These are phyloP conservation scores for Acromyrmex echinatior DNA, from an alignment of 1,140 invertebrate species.

Conservation along the genomic window DNA sequence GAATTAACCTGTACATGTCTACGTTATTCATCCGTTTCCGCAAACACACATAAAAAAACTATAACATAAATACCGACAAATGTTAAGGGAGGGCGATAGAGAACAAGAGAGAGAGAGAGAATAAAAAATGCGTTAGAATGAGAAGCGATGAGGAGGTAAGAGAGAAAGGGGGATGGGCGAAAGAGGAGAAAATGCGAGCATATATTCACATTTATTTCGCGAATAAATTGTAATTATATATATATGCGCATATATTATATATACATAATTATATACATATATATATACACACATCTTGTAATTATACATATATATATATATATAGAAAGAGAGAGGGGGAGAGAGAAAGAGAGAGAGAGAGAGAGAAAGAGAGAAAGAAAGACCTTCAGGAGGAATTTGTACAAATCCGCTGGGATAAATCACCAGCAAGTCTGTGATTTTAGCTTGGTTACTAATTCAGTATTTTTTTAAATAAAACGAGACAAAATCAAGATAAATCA, in stretches of 20 bases:
- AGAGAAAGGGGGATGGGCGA: neutral
- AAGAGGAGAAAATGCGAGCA: conserved; percentile 54
- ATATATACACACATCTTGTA: conserved; percentile 15
- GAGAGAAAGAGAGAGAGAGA: neutral
- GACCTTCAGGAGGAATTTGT: conserved; percentile 86
- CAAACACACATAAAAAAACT: conserved; percentile 6
- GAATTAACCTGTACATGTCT: neutral
- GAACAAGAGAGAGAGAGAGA: neutral
- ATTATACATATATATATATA: conserved; percentile 45
- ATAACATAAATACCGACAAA: neutral
- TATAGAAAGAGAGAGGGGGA: neutral
- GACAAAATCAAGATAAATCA: conserved; percentile 79
- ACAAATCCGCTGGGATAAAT: conserved; percentile 82
- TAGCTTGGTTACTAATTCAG: conserved; percentile 87
- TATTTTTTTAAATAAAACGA: conserved; percentile 86
- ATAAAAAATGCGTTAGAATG: neutral
- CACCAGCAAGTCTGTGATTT: conserved; percentile 86
- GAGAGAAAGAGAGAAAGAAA: conserved; percentile 65
- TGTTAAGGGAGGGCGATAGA: neutral
- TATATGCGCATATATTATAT: conserved; percentile 67
- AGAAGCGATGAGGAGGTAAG: conserved; percentile 8
- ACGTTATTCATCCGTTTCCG: conserved; percentile 30
- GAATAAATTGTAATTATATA: conserved; percentile 82
- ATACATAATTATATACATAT: conserved; percentile 33
- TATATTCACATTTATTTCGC: conserved; percentile 69